These are phyloP conservation scores for Mastigias papua DNA, from an alignment of 30 jellyfish, hydroid and myxozoan species.

Conservation along the genomic window DNA sequence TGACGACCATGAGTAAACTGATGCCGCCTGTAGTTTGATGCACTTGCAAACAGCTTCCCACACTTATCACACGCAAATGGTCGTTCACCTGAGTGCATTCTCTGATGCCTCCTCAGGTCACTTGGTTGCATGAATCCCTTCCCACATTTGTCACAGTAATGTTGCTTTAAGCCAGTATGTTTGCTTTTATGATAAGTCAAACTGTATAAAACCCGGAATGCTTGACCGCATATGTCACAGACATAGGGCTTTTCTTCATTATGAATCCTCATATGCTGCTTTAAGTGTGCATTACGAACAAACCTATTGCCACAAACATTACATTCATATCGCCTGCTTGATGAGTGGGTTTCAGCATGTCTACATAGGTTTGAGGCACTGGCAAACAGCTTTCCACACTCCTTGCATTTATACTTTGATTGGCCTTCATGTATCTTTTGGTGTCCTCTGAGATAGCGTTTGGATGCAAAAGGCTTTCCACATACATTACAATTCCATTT, in stretches of 20 bases:
- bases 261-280: slow-evolving; percentile 68
- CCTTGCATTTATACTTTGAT: slow-evolving; percentile 58
- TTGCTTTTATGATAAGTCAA: slow-evolving; percentile 53
- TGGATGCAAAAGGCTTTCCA: slow-evolving; percentile 69
- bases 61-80: slow-evolving; percentile 57
- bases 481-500: slow-evolving; percentile 65
- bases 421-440: slow-evolving; percentile 59
- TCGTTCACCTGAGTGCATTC: slow-evolving; percentile 67
- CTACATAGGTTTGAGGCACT: slow-evolving; percentile 65
- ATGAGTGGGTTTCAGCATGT: slow-evolving; percentile 49
- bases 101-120: slow-evolving; percentile 58
- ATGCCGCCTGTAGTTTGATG: slow-evolving; percentile 60
- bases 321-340: slow-evolving; percentile 44
- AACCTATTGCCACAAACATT: slow-evolving; percentile 47
- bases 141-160: slow-evolving; percentile 44
- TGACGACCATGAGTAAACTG: slow-evolving; percentile 56
- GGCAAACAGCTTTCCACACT: slow-evolving; percentile 67
- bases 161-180: slow-evolving; percentile 68
- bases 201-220: slow-evolving; percentile 70
- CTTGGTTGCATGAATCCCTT: slow-evolving; percentile 70
- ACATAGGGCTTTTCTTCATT: slow-evolving; percentile 69
- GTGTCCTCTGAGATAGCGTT: slow-evolving; percentile 61
- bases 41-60: slow-evolving; percentile 62
- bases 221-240: slow-evolving; percentile 67
- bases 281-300: slow-evolving; percentile 64